A percentile compares a stretch with the other conserved stretches of the same genome.
Evolutionary conservation across 1,140 invertebrate species (phyloP).

Genomic region (Drosophila mojavensis): DNA sequence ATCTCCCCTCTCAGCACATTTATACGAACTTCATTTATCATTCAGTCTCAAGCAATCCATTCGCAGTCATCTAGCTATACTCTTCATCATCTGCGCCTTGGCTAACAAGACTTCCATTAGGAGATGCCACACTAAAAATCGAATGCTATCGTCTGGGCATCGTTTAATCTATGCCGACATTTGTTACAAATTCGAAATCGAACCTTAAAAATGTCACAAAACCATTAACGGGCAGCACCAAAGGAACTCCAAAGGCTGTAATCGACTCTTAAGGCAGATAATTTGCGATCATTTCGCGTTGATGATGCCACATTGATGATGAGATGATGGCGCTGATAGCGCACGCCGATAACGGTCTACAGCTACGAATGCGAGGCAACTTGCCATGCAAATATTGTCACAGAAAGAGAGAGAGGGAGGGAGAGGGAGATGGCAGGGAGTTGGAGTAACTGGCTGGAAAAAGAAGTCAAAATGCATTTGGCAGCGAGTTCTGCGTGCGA

Average conservation of each 20-base stretch:
- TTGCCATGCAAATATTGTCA: constrained; percentile 74
- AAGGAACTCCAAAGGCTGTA: constrained; percentile 11
- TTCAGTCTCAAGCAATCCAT: neutral
- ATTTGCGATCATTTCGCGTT: constrained; percentile 78
- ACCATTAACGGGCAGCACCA: constrained; percentile 54
- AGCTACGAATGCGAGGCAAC: constrained; percentile 13
- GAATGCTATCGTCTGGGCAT: constrained; percentile 1
- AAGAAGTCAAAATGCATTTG: constrained; percentile 57
- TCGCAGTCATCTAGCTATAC: neutral
- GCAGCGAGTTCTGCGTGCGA: constrained; percentile 38
- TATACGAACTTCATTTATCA: too few relatives aligned
- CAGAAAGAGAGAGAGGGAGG: constrained; percentile 6
- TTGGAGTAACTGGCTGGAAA: constrained; percentile 23
- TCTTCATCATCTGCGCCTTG: neutral
- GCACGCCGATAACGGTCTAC: constrained; percentile 47
- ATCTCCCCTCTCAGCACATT: too few relatives aligned
- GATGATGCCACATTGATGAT: constrained; percentile 75
- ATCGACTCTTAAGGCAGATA: constrained; percentile 62
- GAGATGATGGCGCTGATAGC: constrained; percentile 75
- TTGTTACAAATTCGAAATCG: constrained; percentile 66
- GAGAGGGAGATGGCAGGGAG: neutral
- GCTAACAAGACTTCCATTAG: constrained; percentile 25
- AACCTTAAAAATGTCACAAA: constrained; percentile 69
- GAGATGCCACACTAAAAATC: constrained; percentile 21
- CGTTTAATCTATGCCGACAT: constrained; percentile 60